Base-by-base conservation (phyloP, 2,888 invertebrate genomes). In the Spodoptera exigua region DNA sequence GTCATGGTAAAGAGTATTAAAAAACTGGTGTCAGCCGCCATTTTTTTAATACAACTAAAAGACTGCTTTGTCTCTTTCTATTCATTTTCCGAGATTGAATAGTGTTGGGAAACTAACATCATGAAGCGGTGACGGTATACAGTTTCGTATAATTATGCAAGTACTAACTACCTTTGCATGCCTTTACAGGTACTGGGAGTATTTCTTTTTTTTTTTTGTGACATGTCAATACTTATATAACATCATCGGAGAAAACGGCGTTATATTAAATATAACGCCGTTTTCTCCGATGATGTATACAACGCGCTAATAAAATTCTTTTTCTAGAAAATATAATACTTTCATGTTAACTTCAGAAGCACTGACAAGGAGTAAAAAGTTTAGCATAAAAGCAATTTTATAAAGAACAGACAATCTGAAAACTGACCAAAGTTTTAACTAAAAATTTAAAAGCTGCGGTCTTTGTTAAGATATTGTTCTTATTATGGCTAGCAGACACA, bases 41-140 rank as follows among this genome's bases (percentile, higher is more conserved):
- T 51, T 10, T 69, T 52, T 43, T 52, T 11, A 35, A 70, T 62
- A 35, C 35, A 40, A 16, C 34, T 61, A 37, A 46, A 45, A 61
- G 21, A 51, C 18, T 17, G 7, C 34, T 34, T 11, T 5, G 32
- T 61, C 39, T 17, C 39, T 16, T 14, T 56, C 27, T 53, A 57
- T 55, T 61, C 48, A 54, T 59, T 61, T 32, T 43, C 39, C 11
- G 1, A 44, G 11, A 53, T 58, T 40, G 40, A 64, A 58, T 39
- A 16, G 2, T 48, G n/a, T 43, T 35, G 13, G n/a, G 48, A 40
- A 45, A 40, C 7, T 9, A 62, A 46, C 10, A 34, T 18, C 35
- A 39, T 39, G 32, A 46, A 18, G 14, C 16, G 12, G 40, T 43
- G 9, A 59, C 12, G 44, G n/a, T 16, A 10, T 12, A 0, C n/a